phyloP scores from a whole-genome alignment of 2,888 invertebrate genomes.

The Mesochorus sp. region DNA sequence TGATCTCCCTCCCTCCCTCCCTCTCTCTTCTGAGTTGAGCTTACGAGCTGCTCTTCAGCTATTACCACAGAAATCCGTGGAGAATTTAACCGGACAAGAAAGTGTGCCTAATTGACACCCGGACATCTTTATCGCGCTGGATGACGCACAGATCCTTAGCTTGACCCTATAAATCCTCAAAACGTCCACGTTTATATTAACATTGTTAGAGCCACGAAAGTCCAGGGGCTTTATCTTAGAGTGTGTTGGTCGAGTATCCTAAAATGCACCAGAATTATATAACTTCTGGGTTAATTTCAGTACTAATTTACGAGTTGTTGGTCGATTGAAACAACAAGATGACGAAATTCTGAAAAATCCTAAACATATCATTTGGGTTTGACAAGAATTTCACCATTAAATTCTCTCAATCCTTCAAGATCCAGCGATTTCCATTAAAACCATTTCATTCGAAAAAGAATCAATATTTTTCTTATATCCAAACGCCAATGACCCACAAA shows the following conservation, averaged over 20 bases:
- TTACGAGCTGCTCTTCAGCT: neutral
- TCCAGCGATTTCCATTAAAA: too few species aligned
- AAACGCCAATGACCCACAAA: too few species aligned
- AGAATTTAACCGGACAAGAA: slow-evolving; percentile 24
- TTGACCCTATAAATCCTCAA: neutral
- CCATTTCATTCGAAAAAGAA: too few species aligned
- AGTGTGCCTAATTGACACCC: slow-evolving; percentile 23
- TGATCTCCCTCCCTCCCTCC: neutral
- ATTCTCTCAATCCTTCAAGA: too few species aligned
- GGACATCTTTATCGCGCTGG: slow-evolving; percentile 14
- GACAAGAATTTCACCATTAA: too few species aligned
- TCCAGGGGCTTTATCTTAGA: neutral
- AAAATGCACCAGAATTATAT: neutral
- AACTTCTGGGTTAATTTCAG: too few species aligned
- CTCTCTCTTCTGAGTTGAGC: neutral
- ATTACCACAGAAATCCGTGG: neutral
- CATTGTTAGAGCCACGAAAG: neutral
- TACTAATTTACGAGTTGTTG: too few species aligned
- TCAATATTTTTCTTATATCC: too few species aligned
- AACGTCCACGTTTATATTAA: neutral
- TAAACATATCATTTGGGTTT: too few species aligned
- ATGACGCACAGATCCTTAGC: slow-evolving; percentile 18
- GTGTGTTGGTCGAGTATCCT: neutral
- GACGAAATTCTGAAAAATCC: too few species aligned
- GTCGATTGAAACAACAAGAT: too few species aligned